phyloP scores from a whole-genome alignment of 1,140 invertebrate species.

The Drosophila ficusphila region DNA sequence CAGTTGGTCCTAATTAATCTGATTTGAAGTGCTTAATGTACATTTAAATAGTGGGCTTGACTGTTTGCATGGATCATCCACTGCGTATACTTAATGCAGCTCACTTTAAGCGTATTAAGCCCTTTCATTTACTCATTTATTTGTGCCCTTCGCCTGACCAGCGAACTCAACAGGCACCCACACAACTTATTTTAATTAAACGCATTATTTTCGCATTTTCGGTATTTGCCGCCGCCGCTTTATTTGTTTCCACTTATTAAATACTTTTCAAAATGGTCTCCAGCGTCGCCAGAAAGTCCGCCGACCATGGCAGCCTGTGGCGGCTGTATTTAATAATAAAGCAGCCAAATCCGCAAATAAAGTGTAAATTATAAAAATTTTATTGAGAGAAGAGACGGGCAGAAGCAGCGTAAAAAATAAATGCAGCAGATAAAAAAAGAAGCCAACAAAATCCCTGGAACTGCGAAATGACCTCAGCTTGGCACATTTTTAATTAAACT shows the following conservation, averaged over 20 bases:
- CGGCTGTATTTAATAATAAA: constrained; percentile 64
- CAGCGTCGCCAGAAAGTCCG: constrained; percentile 17
- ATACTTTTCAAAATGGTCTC: constrained; percentile 49
- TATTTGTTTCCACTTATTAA: constrained; percentile 46
- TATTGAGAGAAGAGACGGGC: constrained; percentile 5
- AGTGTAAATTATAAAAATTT: constrained; percentile 51
- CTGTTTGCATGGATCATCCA: constrained; percentile 1
- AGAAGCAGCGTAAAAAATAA: constrained; percentile 8
- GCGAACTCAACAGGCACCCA: constrained; percentile 31
- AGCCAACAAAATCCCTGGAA: constrained; percentile 41
- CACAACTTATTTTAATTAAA: constrained; percentile 61
- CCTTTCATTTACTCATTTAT: not conserved
- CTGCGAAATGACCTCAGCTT: constrained; percentile 51
- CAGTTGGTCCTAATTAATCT: constrained; percentile 42
- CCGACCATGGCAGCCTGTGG: constrained; percentile 38
- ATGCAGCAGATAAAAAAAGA: constrained; percentile 21
- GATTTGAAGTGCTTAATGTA: constrained; percentile 27
- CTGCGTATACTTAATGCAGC: constrained; percentile 51
- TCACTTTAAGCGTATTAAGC: constrained; percentile 48
- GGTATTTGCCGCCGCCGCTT: constrained; percentile 29
- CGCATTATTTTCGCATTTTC: constrained; percentile 43
- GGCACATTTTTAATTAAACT: constrained; percentile 72
- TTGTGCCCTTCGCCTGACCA: not conserved
- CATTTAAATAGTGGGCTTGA: constrained; percentile 26
- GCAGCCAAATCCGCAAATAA: constrained; percentile 68